These are phyloP conservation scores for Drosophila kanapiae DNA, from an alignment of 1,140 invertebrate genomes.

Conservation along the genomic window DNA sequence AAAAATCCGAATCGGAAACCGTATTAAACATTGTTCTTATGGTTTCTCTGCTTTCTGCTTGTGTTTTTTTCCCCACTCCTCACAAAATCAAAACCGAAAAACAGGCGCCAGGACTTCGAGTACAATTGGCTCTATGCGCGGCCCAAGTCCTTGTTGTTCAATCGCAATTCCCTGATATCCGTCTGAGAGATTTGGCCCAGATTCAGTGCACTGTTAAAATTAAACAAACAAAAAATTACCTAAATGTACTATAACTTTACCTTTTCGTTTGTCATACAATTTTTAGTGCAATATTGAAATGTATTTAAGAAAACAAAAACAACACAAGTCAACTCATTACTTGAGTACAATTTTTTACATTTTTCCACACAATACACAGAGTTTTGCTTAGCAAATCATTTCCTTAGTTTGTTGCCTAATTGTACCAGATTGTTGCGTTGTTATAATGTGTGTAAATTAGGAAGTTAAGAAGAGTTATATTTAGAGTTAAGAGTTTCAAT, in stretches of 20 bases:
- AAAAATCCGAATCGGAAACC: slow-evolving; percentile 59
- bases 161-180: slow-evolving; percentile 80
- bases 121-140: slow-evolving; percentile 84
- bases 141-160: slow-evolving; percentile 81
- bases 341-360: neutral
- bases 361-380: slow-evolving; percentile 25
- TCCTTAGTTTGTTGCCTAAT: slow-evolving; percentile 37
- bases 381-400: slow-evolving; percentile 28
- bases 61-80: slow-evolving; percentile 30
- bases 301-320: slow-evolving; percentile 15
- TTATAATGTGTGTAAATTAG: slow-evolving; percentile 12
- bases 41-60: slow-evolving; percentile 39
- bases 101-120: slow-evolving; percentile 74
- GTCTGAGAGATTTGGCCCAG: slow-evolving; percentile 52
- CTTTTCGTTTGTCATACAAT: slow-evolving; percentile 34
- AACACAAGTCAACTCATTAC: slow-evolving; percentile 18
- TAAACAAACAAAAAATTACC: neutral
- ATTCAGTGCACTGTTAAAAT: slow-evolving; percentile 15
- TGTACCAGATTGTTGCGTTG: slow-evolving; percentile 18
- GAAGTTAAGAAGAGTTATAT: neutral
- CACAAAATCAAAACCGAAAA: slow-evolving; percentile 28
- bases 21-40: slow-evolving; percentile 46
- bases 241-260: neutral
- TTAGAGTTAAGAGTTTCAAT: neutral
- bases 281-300: slow-evolving; percentile 79